phyloP scores from a whole-genome alignment of 37 sponge, comb jelly and placozoan genomes.

The Hexactinellida sp. region DNA sequence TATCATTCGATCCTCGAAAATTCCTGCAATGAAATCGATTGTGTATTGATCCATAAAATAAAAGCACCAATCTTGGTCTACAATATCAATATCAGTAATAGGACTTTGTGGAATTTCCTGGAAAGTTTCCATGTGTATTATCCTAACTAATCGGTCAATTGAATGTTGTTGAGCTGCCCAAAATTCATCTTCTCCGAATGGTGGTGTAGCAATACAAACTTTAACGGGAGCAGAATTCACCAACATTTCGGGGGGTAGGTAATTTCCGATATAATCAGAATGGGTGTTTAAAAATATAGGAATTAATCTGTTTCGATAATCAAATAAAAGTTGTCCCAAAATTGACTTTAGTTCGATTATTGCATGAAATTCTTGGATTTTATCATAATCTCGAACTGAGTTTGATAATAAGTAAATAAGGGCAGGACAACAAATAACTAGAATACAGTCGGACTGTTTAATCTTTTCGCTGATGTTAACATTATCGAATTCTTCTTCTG shows the following conservation, averaged over 20 bases:
- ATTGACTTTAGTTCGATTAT: neutral
- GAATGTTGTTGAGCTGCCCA: neutral
- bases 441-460: neutral
- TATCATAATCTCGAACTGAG: neutral
- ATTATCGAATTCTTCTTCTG: neutral
- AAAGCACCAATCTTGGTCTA: neutral
- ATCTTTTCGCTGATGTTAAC: neutral
- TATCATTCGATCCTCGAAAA: neutral
- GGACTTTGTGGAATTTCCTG: neutral
- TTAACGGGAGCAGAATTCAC: neutral
- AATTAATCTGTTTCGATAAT: neutral
- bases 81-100: neutral
- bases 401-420: neutral
- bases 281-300: neutral
- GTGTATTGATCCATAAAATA: neutral
- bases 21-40: neutral
- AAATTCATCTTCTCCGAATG: neutral
- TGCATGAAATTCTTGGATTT: neutral
- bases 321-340: neutral
- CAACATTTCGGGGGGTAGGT: neutral
- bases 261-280: neutral
- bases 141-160: neutral
- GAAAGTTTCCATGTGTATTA: neutral
- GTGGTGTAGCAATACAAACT: neutral
- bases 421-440: neutral